These are phyloP conservation scores for Agrilus cyanescens DNA, from an alignment of 2,888 invertebrate genomes.

Conservation along the genomic window DNA sequence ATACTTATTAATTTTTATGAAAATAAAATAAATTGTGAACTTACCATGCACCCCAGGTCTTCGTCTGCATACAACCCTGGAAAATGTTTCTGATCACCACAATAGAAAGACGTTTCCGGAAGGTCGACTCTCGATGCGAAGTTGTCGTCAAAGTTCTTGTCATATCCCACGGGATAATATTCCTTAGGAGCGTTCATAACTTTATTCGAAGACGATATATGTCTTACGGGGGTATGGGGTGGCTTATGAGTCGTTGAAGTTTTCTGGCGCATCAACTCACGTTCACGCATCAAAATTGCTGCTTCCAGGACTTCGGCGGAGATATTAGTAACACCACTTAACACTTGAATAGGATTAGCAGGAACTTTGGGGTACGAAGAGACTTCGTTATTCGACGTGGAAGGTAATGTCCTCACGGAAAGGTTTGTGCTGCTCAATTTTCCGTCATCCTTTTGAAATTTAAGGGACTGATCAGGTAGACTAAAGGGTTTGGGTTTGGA, in stretches of 20 bases:
- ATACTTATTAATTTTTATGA: no score
- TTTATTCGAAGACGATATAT: slow-evolving; percentile 35
- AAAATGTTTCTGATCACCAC: slow-evolving; percentile 82
- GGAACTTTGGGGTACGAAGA: slow-evolving; percentile 17
- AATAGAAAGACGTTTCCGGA: slow-evolving; percentile 73
- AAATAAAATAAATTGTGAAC: no score
- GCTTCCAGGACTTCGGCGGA: slow-evolving; percentile 67
- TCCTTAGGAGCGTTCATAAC: slow-evolving; percentile 86
- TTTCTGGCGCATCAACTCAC: slow-evolving; percentile 52
- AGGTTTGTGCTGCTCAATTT: slow-evolving; percentile 27
- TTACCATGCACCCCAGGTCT: slow-evolving; percentile 81
- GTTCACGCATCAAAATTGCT: slow-evolving; percentile 58
- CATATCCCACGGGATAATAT: slow-evolving; percentile 79
- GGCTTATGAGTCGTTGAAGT: slow-evolving; percentile 38
- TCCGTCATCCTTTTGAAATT: slow-evolving; percentile 16
- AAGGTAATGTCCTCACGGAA: slow-evolving; percentile 24
- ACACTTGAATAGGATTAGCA: slow-evolving; percentile 25
- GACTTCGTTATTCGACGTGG: slow-evolving; percentile 19
- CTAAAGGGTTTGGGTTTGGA: no score
- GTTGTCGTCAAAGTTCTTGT: slow-evolving; percentile 81
- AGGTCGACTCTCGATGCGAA: slow-evolving; percentile 74
- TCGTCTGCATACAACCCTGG: slow-evolving; percentile 83
- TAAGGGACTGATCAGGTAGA: neutral
- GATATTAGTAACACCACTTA: slow-evolving; percentile 57
- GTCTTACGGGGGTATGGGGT: slow-evolving; percentile 34